Evolutionary conservation across 2,797 vertebrate species (phyloP).

Genomic region (Naso thynnoides): DNA sequence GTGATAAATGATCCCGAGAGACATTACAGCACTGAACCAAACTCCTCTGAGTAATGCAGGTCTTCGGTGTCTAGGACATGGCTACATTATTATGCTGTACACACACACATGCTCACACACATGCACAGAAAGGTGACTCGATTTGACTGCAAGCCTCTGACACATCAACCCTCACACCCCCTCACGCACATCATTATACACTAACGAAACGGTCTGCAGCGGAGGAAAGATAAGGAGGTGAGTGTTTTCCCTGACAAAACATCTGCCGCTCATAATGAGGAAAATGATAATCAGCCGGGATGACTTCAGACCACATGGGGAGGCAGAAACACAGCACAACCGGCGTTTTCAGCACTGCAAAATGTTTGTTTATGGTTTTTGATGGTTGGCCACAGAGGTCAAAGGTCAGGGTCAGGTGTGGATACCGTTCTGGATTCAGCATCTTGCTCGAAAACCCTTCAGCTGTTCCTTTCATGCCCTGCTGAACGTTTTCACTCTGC

Average conservation of each 20-base stretch:
- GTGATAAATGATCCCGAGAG: conserved; percentile 70
- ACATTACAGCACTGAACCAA: conserved; percentile 26
- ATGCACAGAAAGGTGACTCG: conserved; percentile 56
- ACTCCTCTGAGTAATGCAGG: conserved; percentile 63
- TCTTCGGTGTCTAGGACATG: conserved; percentile 67
- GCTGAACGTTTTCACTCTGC: conserved; percentile 27
- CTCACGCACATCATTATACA: conserved; percentile 48
- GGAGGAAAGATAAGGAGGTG: conserved; percentile 48
- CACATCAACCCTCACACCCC: conserved; percentile 28
- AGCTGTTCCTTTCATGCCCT: background rate
- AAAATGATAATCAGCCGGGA: conserved; percentile 48
- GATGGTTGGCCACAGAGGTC: conserved; percentile 18
- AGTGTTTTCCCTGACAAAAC: conserved; percentile 64
- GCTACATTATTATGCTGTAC: conserved; percentile 69
- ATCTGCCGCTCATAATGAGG: conserved; percentile 64
- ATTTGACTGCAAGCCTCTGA: conserved; percentile 43
- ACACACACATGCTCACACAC: conserved; percentile 28
- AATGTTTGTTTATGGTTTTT: background rate
- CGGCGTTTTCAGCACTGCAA: background rate
- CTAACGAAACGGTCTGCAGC: conserved; percentile 48
- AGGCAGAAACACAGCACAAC: conserved; percentile 7
- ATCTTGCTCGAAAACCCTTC: background rate
- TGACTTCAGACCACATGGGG: conserved; percentile 27
- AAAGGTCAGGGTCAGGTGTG: conserved; percentile 29
- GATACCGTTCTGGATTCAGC: background rate